Evolutionary conservation across 2,888 invertebrate species (phyloP).

Genomic region (Apamea epomidion): DNA sequence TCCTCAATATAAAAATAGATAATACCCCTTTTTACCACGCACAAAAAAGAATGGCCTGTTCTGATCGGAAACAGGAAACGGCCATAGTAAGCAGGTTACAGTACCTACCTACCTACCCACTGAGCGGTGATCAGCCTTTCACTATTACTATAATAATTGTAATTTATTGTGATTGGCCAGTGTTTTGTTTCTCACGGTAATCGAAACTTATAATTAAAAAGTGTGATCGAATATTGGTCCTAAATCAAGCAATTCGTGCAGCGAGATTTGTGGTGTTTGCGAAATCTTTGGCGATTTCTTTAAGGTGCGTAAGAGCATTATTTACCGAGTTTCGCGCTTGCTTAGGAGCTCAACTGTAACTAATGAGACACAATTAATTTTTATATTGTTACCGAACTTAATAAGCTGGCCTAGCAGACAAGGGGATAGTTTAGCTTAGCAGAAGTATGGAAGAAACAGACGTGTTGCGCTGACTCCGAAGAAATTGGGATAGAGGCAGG

Average conservation of each 20-base stretch:
- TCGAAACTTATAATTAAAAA: constrained; percentile 43
- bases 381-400: no score
- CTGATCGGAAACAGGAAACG: constrained; percentile 57
- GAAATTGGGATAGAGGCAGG: no score
- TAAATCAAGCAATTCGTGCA: constrained; percentile 19
- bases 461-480: no score
- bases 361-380: not conserved
- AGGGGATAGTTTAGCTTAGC: no score
- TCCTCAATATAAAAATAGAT: constrained; percentile 21
- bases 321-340: not conserved
- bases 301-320: not conserved
- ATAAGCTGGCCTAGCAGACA: no score
- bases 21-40: constrained; percentile 53
- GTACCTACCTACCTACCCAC: constrained; percentile 22
- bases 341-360: not conserved
- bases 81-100: constrained; percentile 42
- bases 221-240: constrained; percentile 35
- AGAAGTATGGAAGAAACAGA: no score
- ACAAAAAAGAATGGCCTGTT: constrained; percentile 40
- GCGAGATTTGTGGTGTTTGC: not conserved
- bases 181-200: constrained; percentile 63
- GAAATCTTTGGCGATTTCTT: not conserved
- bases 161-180: constrained; percentile 64
- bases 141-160: constrained; percentile 53
- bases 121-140: constrained; percentile 39